These are phyloP conservation scores for Teleogryllus oceanicus DNA, from an alignment of 2,888 invertebrate species.

Conservation along the genomic window DNA sequence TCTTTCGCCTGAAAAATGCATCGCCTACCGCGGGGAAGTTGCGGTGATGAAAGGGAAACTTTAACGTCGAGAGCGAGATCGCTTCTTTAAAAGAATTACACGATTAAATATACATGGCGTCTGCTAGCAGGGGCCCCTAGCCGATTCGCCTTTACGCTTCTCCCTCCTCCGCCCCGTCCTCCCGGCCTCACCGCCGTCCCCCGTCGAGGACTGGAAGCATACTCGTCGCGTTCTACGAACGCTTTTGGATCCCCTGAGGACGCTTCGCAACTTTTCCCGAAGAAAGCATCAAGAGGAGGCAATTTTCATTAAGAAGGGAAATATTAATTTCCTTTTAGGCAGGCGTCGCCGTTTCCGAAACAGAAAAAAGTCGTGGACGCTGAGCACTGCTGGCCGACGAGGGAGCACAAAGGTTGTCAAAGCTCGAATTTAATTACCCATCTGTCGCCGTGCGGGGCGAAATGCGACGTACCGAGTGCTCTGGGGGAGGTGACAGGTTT, in stretches of 20 bases:
- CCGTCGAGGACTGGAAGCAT: no score
- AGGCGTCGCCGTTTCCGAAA: not conserved
- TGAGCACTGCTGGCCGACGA: not conserved
- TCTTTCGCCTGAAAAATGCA: not conserved
- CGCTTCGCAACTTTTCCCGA: not conserved
- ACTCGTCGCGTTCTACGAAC: no score
- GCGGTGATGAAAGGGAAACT: constrained; percentile 18
- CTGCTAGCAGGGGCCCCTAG: not conserved
- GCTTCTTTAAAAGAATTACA: constrained; percentile 18
- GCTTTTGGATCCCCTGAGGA: no score
- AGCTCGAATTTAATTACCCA: not conserved
- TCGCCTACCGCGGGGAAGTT: not conserved
- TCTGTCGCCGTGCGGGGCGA: not conserved
- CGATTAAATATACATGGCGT: not conserved
- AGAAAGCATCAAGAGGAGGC: not conserved
- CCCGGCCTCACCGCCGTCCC: not conserved
- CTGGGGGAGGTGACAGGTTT: no score
- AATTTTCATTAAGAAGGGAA: constrained; percentile 18
- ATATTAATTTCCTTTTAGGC: constrained; percentile 7
- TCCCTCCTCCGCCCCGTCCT: not conserved
- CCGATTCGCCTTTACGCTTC: not conserved
- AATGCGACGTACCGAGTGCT: no score
- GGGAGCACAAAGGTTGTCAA: constrained; percentile 18
- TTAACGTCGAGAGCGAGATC: not conserved
- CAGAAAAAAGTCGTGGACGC: not conserved